A percentile compares a stretch with the other conserved stretches of the same genome.
Evolutionary conservation across 2,888 invertebrate species (phyloP).

Genomic region (Slavum lentiscoides): DNA sequence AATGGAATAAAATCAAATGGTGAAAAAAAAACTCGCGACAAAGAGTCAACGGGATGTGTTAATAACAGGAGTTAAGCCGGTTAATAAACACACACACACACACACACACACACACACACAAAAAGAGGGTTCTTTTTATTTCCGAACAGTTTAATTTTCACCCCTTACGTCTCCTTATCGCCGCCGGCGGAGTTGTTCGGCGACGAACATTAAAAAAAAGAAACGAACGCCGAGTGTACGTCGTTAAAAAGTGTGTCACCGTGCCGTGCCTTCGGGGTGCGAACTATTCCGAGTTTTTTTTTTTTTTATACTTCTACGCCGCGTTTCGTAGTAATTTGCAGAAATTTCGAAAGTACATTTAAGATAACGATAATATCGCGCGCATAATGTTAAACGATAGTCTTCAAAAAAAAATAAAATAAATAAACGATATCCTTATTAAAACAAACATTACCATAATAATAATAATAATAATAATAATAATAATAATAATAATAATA

Average conservation of each 20-base stretch:
- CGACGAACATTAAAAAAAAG: constrained; percentile 23
- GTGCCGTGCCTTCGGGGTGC: constrained; percentile 21
- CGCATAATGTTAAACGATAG: not conserved
- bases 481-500: too few relatives aligned
- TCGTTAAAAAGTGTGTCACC: constrained; percentile 42
- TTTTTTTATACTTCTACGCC: not conserved
- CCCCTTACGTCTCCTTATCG: constrained; percentile 12
- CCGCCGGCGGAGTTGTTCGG: not conserved
- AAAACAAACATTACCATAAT: constrained; percentile 10
- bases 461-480: too few relatives aligned
- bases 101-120: not conserved
- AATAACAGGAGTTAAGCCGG: constrained; percentile 53
- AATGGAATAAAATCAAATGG: constrained; percentile 33
- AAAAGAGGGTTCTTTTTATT: constrained; percentile 49
- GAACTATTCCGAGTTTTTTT: constrained; percentile 14
- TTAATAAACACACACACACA: constrained; percentile 42
- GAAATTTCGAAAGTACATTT: not conserved
- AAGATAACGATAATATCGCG: not conserved
- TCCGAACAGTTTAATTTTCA: constrained; percentile 47
- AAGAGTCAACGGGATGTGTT: constrained; percentile 53
- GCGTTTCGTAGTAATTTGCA: constrained; percentile 1
- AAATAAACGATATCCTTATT: not conserved
- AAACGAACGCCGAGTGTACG: constrained; percentile 27
- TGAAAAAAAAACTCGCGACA: constrained; percentile 28
- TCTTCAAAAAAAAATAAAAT: not conserved